Conservation (phyloP, 2,797 vertebrate genomes). For the Enteromius trimaculatus region DNA sequence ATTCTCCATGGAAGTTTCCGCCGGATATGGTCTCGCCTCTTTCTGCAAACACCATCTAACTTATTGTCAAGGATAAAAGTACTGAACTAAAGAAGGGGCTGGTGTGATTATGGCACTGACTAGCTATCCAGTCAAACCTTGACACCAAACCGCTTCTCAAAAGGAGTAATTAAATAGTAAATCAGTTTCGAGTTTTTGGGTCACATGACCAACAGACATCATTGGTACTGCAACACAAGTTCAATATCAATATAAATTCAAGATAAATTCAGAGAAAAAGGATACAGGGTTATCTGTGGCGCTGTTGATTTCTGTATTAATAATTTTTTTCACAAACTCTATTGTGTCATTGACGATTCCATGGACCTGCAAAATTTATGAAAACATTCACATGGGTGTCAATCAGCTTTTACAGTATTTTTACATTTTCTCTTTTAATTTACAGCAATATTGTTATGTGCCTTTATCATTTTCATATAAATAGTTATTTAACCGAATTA, state of each 20-base stretch:
- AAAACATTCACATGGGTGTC: neutral
- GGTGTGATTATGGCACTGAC: neutral
- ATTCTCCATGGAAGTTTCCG: constrained; percentile 99
- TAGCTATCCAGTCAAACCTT: neutral
- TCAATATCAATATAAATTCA: no score
- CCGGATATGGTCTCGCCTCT: constrained; percentile 97
- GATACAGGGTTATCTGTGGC: constrained; percentile 99
- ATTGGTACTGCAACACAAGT: neutral
- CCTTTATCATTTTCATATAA: neutral
- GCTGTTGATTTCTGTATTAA: constrained; percentile 95
- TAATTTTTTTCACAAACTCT: constrained; percentile 91
- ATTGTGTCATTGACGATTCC: constrained; percentile 95
- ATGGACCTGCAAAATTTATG: constrained; percentile 82
- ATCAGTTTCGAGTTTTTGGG: neutral
- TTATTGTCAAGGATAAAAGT: constrained; percentile 71
- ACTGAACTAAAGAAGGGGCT: neutral
- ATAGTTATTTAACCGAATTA: neutral
- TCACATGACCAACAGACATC: neutral
- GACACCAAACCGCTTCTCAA: neutral
- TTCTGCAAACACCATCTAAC: constrained; percentile 96
- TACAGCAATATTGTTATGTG: neutral
- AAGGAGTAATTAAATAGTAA: neutral
- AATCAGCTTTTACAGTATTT: neutral
- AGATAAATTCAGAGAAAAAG: constrained; percentile 64
- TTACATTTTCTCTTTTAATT: neutral